Conservation (phyloP, 2,888 invertebrate species). For the Hymenopus coronatus region DNA sequence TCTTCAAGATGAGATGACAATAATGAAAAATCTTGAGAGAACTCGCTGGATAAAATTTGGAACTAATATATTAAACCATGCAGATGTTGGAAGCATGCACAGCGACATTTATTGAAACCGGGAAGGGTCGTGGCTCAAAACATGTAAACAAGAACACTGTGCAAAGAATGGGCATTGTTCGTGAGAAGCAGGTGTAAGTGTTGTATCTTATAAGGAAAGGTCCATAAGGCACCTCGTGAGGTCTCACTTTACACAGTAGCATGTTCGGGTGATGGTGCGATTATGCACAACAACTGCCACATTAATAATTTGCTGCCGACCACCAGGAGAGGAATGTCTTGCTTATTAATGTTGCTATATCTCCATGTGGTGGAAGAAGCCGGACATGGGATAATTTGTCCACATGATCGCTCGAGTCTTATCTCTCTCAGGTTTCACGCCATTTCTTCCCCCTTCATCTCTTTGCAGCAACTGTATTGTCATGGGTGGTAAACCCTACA, state of each 20-base stretch:
- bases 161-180: not conserved
- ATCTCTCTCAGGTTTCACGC: not conserved
- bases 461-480: not conserved
- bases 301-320: not conserved
- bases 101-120: too few species aligned
- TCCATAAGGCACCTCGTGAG: not conserved
- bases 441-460: not conserved
- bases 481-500: not conserved
- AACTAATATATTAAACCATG: too few species aligned
- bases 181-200: not conserved
- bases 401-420: not conserved
- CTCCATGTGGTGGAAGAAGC: not conserved
- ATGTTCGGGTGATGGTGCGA: not conserved
- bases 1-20: too few species aligned
- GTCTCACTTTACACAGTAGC: not conserved
- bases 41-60: too few species aligned
- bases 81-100: too few species aligned
- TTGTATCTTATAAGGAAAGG: not conserved
- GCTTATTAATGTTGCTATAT: constrained; percentile 8
- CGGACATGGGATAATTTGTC: not conserved
- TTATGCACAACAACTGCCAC: not conserved
- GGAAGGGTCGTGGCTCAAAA: not conserved
- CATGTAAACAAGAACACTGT: not conserved
- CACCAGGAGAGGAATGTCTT: constrained; percentile 1
- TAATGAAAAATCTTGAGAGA: too few species aligned